These are phyloP conservation scores for Eretmocerus hayati DNA, from an alignment of 2,888 invertebrate species.

Conservation along the genomic window DNA sequence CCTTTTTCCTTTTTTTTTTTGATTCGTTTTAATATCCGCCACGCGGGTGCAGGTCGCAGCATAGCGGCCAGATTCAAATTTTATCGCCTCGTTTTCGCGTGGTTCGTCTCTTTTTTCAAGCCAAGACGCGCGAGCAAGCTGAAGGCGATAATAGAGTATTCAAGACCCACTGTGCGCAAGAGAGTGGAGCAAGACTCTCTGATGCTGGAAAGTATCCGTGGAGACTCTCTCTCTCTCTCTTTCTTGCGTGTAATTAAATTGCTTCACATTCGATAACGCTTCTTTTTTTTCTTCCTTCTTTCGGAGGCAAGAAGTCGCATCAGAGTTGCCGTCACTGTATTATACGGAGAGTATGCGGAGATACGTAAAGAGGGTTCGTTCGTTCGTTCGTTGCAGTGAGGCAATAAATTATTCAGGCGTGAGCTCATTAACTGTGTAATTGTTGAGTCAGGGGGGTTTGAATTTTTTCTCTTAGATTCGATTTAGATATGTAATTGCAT, in stretches of 20 bases:
- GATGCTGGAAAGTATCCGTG: too few relatives aligned
- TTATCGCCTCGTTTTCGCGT: conserved; percentile 12
- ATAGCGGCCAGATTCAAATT: conserved; percentile 7
- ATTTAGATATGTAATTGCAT: conserved; percentile 21
- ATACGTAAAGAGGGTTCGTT: too few relatives aligned
- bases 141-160: conserved; percentile 21
- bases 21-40: conserved; percentile 3
- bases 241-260: conserved; percentile 22
- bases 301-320: too few relatives aligned
- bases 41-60: neutral
- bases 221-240: conserved; percentile 1
- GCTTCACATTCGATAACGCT: conserved; percentile 32
- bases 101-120: conserved; percentile 13
- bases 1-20: neutral
- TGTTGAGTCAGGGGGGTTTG: conserved; percentile 5
- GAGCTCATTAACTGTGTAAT: conserved; percentile 19
- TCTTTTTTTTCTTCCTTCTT: conserved; percentile 24
- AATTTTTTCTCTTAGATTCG: conserved; percentile 17
- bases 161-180: conserved; percentile 6
- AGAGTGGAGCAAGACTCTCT: too few relatives aligned
- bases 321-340: too few relatives aligned
- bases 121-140: conserved; percentile 18
- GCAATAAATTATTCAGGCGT: conserved; percentile 21
- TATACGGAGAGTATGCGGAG: too few relatives aligned
- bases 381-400: conserved; percentile 3